Evolutionary conservation across 2,888 invertebrate genomes (phyloP).

Genomic region (Rhogogaster chlorosoma): DNA sequence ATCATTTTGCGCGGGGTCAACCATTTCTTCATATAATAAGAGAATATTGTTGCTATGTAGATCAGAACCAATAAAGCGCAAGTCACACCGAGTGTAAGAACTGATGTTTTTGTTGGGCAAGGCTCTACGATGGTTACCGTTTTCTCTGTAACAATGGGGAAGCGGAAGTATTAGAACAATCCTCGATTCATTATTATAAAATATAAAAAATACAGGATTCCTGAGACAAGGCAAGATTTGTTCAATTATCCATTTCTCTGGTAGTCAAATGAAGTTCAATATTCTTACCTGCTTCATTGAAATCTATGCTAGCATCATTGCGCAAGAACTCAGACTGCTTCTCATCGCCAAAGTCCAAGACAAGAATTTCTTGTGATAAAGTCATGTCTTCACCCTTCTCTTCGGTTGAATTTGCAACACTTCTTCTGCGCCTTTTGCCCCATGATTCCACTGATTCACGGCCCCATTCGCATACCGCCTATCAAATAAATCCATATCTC

Average conservation of each 20-base stretch:
- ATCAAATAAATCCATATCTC: conserved; percentile 63
- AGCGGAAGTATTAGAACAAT: conserved; percentile 47
- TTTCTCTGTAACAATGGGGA: conserved; percentile 84
- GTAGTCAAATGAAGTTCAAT: neutral
- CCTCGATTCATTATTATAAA: neutral
- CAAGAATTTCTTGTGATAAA: conserved; percentile 95
- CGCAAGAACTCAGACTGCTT: conserved; percentile 90
- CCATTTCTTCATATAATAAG: conserved; percentile 97
- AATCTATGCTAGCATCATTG: conserved; percentile 84
- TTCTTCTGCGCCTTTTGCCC: conserved; percentile 92
- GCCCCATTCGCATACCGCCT: conserved; percentile 96
- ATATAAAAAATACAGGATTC: neutral
- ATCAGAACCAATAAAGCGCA: conserved; percentile 93
- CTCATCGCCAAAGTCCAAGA: conserved; percentile 95
- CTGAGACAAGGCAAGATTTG: neutral
- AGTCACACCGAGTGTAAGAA: conserved; percentile 93
- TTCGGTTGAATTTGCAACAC: conserved; percentile 83
- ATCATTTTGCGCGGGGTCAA: conserved; percentile 91
- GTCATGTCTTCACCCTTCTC: conserved; percentile 92
- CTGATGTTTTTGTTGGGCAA: conserved; percentile 94
- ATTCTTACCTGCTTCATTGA: conserved; percentile 77
- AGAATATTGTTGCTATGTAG: conserved; percentile 94
- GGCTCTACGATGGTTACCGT: conserved; percentile 94
- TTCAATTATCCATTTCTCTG: neutral
- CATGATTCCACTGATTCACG: conserved; percentile 94